Evolutionary conservation across 1,140 invertebrate genomes (phyloP).

Genomic region (Aethina tumida): DNA sequence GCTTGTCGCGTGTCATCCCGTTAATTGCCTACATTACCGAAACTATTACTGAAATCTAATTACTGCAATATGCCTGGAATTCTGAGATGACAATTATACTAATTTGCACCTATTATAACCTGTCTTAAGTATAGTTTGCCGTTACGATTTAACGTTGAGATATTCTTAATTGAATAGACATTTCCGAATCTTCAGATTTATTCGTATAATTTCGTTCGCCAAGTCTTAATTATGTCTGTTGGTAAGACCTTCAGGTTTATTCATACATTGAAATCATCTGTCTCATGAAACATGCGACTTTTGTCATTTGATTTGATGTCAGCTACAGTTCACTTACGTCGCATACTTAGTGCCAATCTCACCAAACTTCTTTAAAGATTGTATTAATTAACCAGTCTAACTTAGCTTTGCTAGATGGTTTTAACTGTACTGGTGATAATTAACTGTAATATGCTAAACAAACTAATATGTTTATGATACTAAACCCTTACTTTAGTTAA

Average conservation of each 20-base stretch:
- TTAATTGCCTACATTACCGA: constrained; percentile 31
- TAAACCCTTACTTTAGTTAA: no score
- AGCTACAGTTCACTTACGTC: neutral
- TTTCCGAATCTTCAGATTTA: constrained; percentile 12
- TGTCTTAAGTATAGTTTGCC: constrained; percentile 29
- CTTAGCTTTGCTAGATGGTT: no score
- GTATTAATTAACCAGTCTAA: no score
- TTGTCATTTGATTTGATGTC: neutral
- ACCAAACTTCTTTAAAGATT: no score
- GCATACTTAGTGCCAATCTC: constrained; percentile 2
- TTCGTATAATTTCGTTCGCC: neutral
- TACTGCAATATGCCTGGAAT: constrained; percentile 31
- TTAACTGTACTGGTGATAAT: no score
- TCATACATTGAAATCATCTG: neutral
- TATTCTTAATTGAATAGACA: constrained; percentile 26
- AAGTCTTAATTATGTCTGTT: constrained; percentile 2
- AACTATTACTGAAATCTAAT: constrained; percentile 33
- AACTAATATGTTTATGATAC: no score
- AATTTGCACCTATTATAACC: constrained; percentile 33
- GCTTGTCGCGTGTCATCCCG: constrained; percentile 21
- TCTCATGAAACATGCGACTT: neutral
- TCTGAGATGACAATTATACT: constrained; percentile 33
- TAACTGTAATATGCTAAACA: no score
- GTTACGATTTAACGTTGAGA: constrained; percentile 28
- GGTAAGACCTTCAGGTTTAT: neutral